phyloP scores from a whole-genome alignment of 2,888 invertebrate species.

The Sinohyriopsis cumingii region DNA sequence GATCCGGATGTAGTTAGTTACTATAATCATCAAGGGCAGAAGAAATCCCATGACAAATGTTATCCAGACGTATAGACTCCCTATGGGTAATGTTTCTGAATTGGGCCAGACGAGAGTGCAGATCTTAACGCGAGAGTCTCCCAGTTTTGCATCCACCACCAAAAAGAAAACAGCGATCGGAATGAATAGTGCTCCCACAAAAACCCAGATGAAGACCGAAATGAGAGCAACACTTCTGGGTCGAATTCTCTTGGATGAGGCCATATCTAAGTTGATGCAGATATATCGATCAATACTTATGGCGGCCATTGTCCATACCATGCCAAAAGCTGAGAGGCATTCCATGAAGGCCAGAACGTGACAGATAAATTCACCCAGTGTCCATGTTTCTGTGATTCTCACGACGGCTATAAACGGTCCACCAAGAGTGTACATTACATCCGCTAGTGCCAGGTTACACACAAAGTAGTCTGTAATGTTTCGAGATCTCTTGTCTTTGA shows the following conservation, averaged over 20 bases:
- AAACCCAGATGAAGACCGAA: conserved; percentile 40
- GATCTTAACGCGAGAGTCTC: conserved; percentile 28
- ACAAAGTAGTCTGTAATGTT: conserved; percentile 54
- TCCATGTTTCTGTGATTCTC: conserved; percentile 55
- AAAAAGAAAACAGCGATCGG: conserved; percentile 53
- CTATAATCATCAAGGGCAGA: conserved; percentile 40
- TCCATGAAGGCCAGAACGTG: conserved; percentile 42
- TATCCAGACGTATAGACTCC: conserved; percentile 32
- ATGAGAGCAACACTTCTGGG: conserved; percentile 31
- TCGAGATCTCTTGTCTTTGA: conserved; percentile 26
- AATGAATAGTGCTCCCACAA: conserved; percentile 28
- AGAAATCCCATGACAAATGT: conserved; percentile 36
- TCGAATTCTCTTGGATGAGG: conserved; percentile 27
- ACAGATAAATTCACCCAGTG: conserved; percentile 52
- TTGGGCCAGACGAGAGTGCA: conserved; percentile 58
- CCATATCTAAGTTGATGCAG: conserved; percentile 36
- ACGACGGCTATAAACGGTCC: conserved; percentile 52
- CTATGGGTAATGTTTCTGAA: conserved; percentile 17
- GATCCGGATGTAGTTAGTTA: conserved; percentile 46
- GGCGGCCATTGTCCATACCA: conserved; percentile 59
- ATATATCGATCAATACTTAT: conserved; percentile 57
- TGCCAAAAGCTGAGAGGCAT: conserved; percentile 48
- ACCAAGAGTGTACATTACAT: conserved; percentile 45
- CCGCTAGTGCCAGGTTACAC: conserved; percentile 55
- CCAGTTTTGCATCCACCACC: conserved; percentile 33